Conservation (phyloP, 2,113 vertebrate genomes). For the Coptodon bakossiorum region DNA sequence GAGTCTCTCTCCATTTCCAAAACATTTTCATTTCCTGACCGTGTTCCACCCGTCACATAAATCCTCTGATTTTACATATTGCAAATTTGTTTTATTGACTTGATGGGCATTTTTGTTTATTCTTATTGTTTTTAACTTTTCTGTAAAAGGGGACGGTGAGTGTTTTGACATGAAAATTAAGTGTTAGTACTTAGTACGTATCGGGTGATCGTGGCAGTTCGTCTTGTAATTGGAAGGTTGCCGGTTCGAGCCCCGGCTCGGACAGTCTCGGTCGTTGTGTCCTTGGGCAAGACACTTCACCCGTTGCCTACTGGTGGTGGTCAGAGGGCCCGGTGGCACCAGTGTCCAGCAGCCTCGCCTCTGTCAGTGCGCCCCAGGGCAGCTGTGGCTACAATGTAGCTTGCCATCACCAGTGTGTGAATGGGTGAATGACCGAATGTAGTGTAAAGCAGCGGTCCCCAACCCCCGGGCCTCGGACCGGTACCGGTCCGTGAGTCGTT, state of each 20-base stretch:
- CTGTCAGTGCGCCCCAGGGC: accelerated
- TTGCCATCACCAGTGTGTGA: neutral
- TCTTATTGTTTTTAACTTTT: neutral
- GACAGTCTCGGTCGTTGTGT: neutral
- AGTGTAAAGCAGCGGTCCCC: neutral
- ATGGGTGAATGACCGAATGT: neutral
- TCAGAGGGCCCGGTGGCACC: accelerated
- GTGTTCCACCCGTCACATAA: neutral
- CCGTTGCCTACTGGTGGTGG: neutral
- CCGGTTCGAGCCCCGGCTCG: neutral
- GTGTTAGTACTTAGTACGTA: neutral
- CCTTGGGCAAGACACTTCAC: neutral
- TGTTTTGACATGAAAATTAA: neutral
- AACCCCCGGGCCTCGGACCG: too few species aligned
- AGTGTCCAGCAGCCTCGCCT: neutral
- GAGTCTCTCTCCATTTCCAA: neutral
- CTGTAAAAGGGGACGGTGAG: neutral
- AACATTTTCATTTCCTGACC: neutral
- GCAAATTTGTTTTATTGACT: neutral
- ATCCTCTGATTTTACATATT: neutral
- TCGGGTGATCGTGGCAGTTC: neutral
- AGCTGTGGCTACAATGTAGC: neutral
- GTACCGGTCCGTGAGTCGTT: too few species aligned
- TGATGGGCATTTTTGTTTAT: neutral
- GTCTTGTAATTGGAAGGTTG: neutral